Evolutionary conservation across 2,113 vertebrate genomes (phyloP).

Genomic region (Geococcyx californianus): DNA sequence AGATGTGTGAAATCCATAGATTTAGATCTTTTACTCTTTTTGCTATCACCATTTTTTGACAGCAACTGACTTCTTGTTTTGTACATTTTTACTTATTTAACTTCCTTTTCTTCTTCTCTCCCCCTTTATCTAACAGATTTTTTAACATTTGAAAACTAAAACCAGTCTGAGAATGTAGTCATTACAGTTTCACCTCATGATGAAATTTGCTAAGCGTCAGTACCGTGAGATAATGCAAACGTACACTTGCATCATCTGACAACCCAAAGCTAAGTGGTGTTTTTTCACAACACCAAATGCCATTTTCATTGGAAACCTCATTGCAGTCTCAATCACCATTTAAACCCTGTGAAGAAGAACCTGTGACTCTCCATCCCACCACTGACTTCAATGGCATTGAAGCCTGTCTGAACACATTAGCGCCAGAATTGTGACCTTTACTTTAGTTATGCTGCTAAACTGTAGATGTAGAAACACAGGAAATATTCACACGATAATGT

Average conservation of each 20-base stretch:
- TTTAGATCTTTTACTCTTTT: not conserved
- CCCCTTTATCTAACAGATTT: not conserved
- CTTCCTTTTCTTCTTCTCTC: not conserved
- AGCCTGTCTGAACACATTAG: not conserved
- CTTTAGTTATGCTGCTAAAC: not conserved
- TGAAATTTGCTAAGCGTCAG: not conserved
- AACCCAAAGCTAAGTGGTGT: not conserved
- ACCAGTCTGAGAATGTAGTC: not conserved
- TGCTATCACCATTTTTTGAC: not conserved
- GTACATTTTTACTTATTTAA: not conserved
- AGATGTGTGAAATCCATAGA: not conserved
- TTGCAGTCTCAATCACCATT: not conserved
- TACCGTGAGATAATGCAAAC: not conserved
- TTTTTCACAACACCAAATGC: not conserved
- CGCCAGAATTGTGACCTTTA: not conserved
- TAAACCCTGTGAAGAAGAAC: not conserved
- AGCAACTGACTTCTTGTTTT: not conserved
- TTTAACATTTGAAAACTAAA: not conserved
- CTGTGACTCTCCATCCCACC: not conserved
- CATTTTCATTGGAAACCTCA: not conserved
- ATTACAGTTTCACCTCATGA: fast-evolving
- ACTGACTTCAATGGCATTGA: not conserved
- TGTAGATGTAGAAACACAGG: not conserved
- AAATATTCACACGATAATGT: not conserved
- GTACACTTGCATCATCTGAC: not conserved